phyloP scores from a whole-genome alignment of 2,888 invertebrate genomes.

The Tetrapedia diversipes region DNA sequence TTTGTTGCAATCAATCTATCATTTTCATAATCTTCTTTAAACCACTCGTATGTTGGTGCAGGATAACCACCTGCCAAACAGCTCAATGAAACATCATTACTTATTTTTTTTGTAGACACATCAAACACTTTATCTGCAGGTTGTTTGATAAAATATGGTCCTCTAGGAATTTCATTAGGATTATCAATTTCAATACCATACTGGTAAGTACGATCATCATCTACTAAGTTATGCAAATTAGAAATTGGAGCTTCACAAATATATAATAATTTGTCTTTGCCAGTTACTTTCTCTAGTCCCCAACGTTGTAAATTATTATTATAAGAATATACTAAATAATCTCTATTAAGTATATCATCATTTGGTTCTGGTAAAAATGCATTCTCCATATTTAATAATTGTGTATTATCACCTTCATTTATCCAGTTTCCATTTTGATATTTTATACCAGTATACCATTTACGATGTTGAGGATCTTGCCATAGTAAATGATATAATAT shows the following conservation, averaged over 20 bases:
- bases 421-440: conserved; percentile 91
- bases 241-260: conserved; percentile 95
- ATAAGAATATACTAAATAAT: conserved; percentile 90
- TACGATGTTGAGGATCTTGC: conserved; percentile 92
- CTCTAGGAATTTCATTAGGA: conserved; percentile 91
- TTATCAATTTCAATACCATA: conserved; percentile 94
- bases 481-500: conserved; percentile 91
- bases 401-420: conserved; percentile 92
- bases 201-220: conserved; percentile 91
- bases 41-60: conserved; percentile 95
- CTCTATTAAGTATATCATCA: conserved; percentile 84
- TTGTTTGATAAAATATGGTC: conserved; percentile 94
- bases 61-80: conserved; percentile 95
- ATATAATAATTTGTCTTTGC: conserved; percentile 90
- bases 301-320: conserved; percentile 88
- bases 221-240: conserved; percentile 88
- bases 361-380: conserved; percentile 89
- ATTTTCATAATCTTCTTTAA: conserved; percentile 92
- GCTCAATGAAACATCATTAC: conserved; percentile 90
- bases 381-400: conserved; percentile 90
- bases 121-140: conserved; percentile 94
- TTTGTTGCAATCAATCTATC: conserved; percentile 88
- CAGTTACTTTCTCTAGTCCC: conserved; percentile 92
- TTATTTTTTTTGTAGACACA: conserved; percentile 87
- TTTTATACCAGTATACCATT: conserved; percentile 93